Conservation (phyloP, 2,797 vertebrate species). For the Oryzias sinensis region DNA sequence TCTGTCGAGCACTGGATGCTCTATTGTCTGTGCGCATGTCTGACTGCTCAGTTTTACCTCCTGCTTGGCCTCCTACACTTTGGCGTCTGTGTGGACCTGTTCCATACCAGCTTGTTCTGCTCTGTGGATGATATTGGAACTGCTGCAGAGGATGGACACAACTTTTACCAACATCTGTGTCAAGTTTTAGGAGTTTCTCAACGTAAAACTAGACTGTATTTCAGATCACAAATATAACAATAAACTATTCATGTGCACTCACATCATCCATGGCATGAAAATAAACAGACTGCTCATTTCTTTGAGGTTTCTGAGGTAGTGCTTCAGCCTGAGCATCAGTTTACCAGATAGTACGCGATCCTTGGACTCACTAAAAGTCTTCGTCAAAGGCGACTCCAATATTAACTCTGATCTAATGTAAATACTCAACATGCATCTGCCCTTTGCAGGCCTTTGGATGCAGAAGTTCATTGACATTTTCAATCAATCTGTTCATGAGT, state of each 20-base stretch:
- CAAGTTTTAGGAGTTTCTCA: conserved; percentile 29
- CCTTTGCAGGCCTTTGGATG: conserved; percentile 33
- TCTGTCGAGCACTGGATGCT: conserved; percentile 27
- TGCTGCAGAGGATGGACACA: conserved; percentile 1
- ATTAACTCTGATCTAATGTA: conserved; percentile 49
- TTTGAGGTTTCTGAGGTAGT: conserved; percentile 18
- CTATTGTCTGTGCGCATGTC: conserved; percentile 33
- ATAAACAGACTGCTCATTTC: neutral
- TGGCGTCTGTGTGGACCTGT: conserved; percentile 8
- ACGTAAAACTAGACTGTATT: conserved; percentile 37
- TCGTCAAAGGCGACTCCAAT: conserved; percentile 13
- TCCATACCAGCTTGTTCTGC: conserved; percentile 3
- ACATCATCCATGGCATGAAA: conserved; percentile 12
- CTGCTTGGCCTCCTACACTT: conserved; percentile 55
- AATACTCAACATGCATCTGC: conserved; percentile 46
- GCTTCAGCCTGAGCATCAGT: conserved; percentile 28
- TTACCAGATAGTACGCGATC: conserved; percentile 12
- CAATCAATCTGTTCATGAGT: conserved; percentile 23
- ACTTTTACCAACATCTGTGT: conserved; percentile 19
- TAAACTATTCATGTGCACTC: conserved; percentile 2
- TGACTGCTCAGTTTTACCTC: conserved; percentile 37
- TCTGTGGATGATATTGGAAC: conserved; percentile 18
- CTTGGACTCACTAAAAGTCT: conserved; percentile 1
- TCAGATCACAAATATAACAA: conserved; percentile 9
- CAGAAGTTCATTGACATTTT: conserved; percentile 47